Percentiles rank a stretch among this genome's conserved stretches.
Evolutionary conservation across 2,113 vertebrate species (phyloP).

Genomic region (Synodontis membranacea): DNA sequence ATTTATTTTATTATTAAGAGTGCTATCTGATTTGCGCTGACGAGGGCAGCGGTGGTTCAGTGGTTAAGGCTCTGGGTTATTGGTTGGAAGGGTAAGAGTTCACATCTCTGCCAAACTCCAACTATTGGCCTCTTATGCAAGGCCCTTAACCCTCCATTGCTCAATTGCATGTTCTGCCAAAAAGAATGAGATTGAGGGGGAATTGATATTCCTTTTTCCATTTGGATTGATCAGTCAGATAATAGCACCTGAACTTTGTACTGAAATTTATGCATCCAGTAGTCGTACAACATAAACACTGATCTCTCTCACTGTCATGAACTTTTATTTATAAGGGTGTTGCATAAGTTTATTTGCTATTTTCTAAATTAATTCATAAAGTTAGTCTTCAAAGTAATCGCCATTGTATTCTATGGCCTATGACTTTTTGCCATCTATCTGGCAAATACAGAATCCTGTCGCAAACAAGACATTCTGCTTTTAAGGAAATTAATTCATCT

Average conservation of each 20-base stretch:
- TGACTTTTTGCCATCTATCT: no score
- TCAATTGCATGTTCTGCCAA: background rate
- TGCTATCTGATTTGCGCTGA: background rate
- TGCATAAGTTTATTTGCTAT: no score
- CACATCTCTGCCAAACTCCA: background rate
- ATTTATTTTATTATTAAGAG: background rate
- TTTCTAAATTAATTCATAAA: no score
- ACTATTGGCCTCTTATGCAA: background rate
- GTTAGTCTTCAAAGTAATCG: no score
- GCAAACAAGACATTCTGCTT: no score
- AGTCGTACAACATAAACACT: background rate
- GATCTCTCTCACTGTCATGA: background rate
- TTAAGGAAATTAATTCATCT: no score
- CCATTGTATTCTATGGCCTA: no score
- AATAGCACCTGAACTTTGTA: slow-evolving; percentile 8
- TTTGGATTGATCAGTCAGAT: background rate
- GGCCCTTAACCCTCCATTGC: background rate
- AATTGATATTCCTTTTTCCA: background rate
- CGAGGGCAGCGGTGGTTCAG: background rate
- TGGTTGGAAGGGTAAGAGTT: background rate
- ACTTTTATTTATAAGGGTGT: background rate
- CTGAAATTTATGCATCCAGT: slow-evolving; percentile 4
- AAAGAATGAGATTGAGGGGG: background rate
- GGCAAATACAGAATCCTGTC: no score
- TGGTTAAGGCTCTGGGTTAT: background rate